Base-by-base conservation (phyloP, 2,797 vertebrate genomes). In the Astyanax mexicanus region DNA sequence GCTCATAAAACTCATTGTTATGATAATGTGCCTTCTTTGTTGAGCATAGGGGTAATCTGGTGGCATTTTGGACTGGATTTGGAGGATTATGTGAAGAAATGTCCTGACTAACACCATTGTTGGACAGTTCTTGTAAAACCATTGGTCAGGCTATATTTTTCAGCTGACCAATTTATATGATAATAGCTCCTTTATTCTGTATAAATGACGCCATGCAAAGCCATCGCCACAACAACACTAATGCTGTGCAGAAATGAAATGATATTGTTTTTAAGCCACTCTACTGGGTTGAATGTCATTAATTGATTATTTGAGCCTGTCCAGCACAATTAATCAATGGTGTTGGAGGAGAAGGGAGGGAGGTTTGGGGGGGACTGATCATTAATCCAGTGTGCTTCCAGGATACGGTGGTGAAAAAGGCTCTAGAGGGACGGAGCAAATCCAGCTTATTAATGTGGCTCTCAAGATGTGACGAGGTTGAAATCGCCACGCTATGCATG, bases 1-100 rank as follows among this genome's bases (percentile, higher is more conserved):
- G n/a, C n/a, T n/a, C n/a, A n/a, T n/a, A n/a, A n/a, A n/a, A n/a
- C 65, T 84, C 74, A 86, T 91, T 92, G 86, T 91, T 91, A 89
- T 87, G 85, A 72, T 90, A 88, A 91, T 77, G 49, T 51, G 7
- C 17, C 29, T 54, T 12, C 17, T 72, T 78, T 57, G 29, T 19
- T 21, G 47, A 62, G 75, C 64, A 47, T 49, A n/a, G n/a, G 23
- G 58, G 1, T 70, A 49, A 74, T 57, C 64, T 45, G 13, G 32
- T 64, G 42, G 38, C 5, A 6, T 6, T 55, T 15, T 27, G n/a
- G 11, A 23, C 3, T 23, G 23, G 15, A 23, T 21, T 42, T 11
- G 21, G 67, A 13, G 13, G 15, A 38, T n/a, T 15, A 9, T 25
- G 40, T 54, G 21, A 66, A 25, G 38, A 45, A 6, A n/a, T 44